Percentiles rank a stretch among this genome's conserved stretches.
Conservation (phyloP, 1,140 invertebrate species). For the Bursaphelenchus mucronatus region DNA sequence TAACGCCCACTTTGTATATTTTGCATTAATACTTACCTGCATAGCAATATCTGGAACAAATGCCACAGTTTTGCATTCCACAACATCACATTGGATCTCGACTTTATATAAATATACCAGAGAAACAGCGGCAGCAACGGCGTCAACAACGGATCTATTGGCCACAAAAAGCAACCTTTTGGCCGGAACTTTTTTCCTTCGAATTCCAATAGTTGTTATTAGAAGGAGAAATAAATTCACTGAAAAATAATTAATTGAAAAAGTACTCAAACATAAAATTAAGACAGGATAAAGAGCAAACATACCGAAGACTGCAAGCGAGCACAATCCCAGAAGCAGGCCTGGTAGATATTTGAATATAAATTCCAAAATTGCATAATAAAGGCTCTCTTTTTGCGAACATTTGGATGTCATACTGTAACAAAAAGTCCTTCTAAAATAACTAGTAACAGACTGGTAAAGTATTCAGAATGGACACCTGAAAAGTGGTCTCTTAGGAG, state of each 20-base stretch:
- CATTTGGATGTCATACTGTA: conserved; percentile 1
- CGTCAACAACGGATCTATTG: conserved; percentile 11
- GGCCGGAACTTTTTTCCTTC: conserved; percentile 6
- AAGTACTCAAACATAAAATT: background rate
- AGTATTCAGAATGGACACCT: no score
- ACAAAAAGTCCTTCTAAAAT: no score
- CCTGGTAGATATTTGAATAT: conserved; percentile 7
- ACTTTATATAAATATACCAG: conserved; percentile 18
- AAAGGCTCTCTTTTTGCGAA: background rate
- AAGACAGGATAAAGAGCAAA: background rate
- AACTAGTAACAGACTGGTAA: no score
- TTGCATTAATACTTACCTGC: no score
- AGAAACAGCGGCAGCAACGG: conserved; percentile 11
- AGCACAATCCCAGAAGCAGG: background rate
- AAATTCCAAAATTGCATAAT: conserved; percentile 15
- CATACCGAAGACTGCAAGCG: conserved; percentile 9
- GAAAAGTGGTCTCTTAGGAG: no score
- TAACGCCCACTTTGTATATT: no score
- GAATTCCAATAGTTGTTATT: conserved; percentile 12
- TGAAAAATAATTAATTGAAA: conserved; percentile 1
- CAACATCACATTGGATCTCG: conserved; percentile 8
- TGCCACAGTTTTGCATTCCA: no score
- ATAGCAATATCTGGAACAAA: no score
- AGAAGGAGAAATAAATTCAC: conserved; percentile 11
- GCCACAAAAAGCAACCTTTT: conserved; percentile 13